phyloP scores from a whole-genome alignment of 2,888 invertebrate species.

The Mongoloraphidia duomilia region DNA sequence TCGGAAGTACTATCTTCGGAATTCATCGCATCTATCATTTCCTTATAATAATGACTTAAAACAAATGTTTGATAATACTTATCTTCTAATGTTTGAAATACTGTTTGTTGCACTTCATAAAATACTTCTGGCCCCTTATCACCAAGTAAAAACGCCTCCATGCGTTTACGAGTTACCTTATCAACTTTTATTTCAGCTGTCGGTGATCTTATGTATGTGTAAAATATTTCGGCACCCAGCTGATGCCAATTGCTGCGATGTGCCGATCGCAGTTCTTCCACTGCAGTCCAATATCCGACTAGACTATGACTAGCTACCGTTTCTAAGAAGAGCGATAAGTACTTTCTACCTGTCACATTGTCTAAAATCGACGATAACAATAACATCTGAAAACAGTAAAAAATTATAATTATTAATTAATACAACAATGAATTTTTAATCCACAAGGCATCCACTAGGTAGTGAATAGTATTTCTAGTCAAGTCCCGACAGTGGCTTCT shows the following conservation, averaged over 20 bases:
- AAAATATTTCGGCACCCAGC: conserved; percentile 81
- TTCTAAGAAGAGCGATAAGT: conserved; percentile 67
- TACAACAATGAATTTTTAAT: too few species aligned
- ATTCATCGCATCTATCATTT: conserved; percentile 50
- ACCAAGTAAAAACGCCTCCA: conserved; percentile 77
- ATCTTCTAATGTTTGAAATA: conserved; percentile 66
- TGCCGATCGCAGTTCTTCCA: conserved; percentile 68
- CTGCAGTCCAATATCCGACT: conserved; percentile 74
- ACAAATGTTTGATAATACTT: conserved; percentile 82
- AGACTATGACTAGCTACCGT: conserved; percentile 71
- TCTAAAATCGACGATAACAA: conserved; percentile 60
- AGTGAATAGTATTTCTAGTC: too few species aligned
- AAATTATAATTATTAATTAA: conserved; percentile 1
- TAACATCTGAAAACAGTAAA: conserved; percentile 39
- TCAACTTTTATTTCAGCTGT: conserved; percentile 71
- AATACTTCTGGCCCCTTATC: conserved; percentile 80
- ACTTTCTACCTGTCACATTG: conserved; percentile 64
- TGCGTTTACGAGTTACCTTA: conserved; percentile 63
- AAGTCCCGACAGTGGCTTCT: too few species aligned
- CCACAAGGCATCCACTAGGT: too few species aligned
- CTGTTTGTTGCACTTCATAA: conserved; percentile 70
- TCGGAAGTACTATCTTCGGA: conserved; percentile 35
- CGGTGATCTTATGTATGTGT: conserved; percentile 71
- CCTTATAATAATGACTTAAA: conserved; percentile 71
- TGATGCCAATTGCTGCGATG: conserved; percentile 69